Base-by-base conservation (phyloP, 2,888 invertebrate species). In the Eulithis prunata region DNA sequence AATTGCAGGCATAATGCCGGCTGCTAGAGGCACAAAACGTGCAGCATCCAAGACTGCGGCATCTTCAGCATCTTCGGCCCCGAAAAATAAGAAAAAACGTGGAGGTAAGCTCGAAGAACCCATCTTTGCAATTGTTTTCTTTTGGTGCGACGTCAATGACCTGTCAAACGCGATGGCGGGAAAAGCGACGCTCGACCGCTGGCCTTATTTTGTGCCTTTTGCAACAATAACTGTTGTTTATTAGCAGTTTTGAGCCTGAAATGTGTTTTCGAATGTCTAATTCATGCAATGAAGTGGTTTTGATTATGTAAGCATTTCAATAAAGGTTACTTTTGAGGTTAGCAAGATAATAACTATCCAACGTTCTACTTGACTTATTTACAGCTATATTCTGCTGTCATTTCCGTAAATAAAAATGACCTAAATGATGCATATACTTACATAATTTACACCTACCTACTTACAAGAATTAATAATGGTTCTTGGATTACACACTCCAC, bases 151-250 rank as follows among this genome's bases (percentile, higher is more conserved):
- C 87, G 92, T 91, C 92, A 92, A 88, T 91, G 92, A 91, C 91
- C 92, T 92, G 91, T 91, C 92, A 92, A 90, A 88, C 77, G 82
- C 81, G 81, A 91, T 92, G 92, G 93, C 93, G 92, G 92, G 92
- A 93, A 93, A 91, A 54, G 38, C 14, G 56, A 66, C 38, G 64
- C 59, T 55, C 41, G 76, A 71, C 61, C 69, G 70, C 69, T 75
- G 62, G 71, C 74, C 64, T 57, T 69, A 71, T 68, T 21, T 75
- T 79, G 74, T 71, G 72, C 69, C 68, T 79, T 70, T 78, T 77
- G 74, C 66, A 66, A 62, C 67, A 57, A 32, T 76, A 75, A 73
- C 72, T 77, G 75, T 74, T 73, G 66, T 53, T 53, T 14, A 73
- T 64, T 66, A 32, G 61, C 53, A 13, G 38, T 57, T 58, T 54